Conservation (phyloP, 2,797 vertebrate genomes). For the Poeciliopsis turneri region DNA sequence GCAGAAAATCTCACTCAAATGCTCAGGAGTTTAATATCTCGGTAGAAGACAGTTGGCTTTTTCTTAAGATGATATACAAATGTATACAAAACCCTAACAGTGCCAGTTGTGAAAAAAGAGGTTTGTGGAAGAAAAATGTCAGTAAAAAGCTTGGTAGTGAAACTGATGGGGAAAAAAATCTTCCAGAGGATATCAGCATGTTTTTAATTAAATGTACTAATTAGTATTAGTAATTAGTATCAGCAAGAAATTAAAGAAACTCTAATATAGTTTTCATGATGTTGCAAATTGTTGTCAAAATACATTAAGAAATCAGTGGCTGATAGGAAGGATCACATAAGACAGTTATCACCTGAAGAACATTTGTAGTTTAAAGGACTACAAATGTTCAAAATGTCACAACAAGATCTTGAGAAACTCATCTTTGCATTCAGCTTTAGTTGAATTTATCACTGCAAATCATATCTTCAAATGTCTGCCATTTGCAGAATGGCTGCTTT, state of each 20-base stretch:
- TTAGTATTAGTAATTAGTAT: too few relatives aligned
- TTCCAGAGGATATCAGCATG: neutral
- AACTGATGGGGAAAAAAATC: neutral
- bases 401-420: too few relatives aligned
- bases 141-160: neutral
- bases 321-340: neutral
- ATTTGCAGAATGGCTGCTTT: neutral
- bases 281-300: neutral
- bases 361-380: too few relatives aligned
- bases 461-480: too few relatives aligned
- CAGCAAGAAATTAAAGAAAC: neutral
- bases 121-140: neutral
- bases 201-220: neutral
- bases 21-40: neutral
- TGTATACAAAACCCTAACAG: neutral
- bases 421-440: too few relatives aligned
- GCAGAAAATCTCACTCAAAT: neutral
- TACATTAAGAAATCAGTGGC: neutral
- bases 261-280: neutral
- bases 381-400: too few relatives aligned
- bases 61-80: neutral
- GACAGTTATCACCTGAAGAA: too few relatives aligned
- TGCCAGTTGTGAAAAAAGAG: neutral
- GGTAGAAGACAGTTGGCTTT: neutral
- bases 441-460: too few relatives aligned